These are phyloP conservation scores for Ceriagrion tenellum DNA, from an alignment of 2,888 invertebrate genomes.

Conservation along the genomic window DNA sequence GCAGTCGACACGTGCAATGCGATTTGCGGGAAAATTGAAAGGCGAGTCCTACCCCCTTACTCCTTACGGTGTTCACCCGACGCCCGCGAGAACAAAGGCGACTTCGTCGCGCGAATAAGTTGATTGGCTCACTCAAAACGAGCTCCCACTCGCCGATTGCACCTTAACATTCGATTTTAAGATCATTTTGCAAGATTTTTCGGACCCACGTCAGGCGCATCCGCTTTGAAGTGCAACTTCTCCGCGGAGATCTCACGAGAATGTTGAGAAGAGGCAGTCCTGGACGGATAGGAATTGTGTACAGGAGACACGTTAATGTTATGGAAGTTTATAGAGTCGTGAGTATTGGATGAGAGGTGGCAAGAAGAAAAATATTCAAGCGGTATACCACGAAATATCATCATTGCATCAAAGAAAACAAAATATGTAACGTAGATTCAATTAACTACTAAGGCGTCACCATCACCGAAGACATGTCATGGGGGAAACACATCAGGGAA, in stretches of 20 bases:
- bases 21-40: constrained; percentile 9
- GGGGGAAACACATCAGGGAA: too few relatives aligned
- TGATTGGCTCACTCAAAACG: background rate
- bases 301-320: background rate
- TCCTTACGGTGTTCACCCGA: background rate
- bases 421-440: too few relatives aligned
- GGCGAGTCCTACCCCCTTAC: background rate
- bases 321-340: background rate
- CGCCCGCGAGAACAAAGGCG: background rate
- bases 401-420: too few relatives aligned
- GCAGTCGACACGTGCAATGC: background rate
- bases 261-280: background rate
- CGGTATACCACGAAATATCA: background rate
- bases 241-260: background rate
- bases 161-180: background rate
- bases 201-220: background rate
- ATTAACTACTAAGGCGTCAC: too few relatives aligned
- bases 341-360: background rate
- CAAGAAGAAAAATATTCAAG: background rate
- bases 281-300: background rate
- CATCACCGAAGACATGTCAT: too few relatives aligned
- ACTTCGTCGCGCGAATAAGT: background rate
- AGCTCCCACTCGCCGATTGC: background rate
- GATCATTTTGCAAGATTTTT: background rate
- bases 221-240: background rate